phyloP scores from a whole-genome alignment of 1,140 invertebrate species.

The Planococcus citri region DNA sequence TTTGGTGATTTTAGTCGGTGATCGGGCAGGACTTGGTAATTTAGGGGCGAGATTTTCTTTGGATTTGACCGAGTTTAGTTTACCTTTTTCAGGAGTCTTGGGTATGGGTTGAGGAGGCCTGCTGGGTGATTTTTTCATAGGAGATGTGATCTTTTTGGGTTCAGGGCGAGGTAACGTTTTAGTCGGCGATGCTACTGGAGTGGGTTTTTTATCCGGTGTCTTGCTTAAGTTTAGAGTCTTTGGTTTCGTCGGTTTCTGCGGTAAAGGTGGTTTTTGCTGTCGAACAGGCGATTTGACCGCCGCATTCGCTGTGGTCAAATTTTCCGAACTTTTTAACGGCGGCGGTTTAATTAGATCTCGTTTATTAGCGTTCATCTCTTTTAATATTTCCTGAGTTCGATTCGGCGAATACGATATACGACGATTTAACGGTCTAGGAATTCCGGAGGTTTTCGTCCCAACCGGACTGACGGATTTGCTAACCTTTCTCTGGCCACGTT shows the following conservation, averaged over 20 bases:
- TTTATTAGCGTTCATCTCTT: neutral
- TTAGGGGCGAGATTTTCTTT: neutral
- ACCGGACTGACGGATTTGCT: slow-evolving; percentile 9
- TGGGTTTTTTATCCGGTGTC: neutral
- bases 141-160: neutral
- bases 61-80: neutral
- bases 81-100: neutral
- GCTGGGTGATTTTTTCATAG: neutral
- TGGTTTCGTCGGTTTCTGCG: slow-evolving; percentile 1
- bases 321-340: slow-evolving; percentile 2
- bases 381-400: neutral
- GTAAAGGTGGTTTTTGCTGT: neutral
- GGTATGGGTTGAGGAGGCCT: neutral
- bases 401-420: slow-evolving; percentile 7
- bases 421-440: neutral
- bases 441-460: neutral
- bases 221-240: neutral
- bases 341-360: neutral
- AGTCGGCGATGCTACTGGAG: neutral
- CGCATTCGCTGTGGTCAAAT: neutral
- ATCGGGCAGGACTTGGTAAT: neutral
- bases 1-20: neutral
- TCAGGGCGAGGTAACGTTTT: neutral
- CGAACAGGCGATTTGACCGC: neutral
- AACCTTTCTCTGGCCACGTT: neutral